Evolutionary conservation across 2,888 invertebrate species (phyloP).

Genomic region (Euzophera pinguis): DNA sequence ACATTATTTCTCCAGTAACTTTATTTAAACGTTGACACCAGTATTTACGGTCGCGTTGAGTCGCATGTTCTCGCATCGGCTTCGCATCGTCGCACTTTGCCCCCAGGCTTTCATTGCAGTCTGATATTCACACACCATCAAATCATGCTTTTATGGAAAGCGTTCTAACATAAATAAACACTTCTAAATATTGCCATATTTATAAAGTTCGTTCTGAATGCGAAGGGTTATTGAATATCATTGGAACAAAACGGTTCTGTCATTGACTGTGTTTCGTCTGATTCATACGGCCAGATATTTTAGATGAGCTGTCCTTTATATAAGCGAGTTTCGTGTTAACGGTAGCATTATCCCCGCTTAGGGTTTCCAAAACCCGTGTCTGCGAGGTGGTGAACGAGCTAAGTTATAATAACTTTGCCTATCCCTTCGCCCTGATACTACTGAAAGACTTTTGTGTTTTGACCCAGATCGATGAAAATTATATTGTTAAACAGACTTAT

Average conservation of each 20-base stretch:
- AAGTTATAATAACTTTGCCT: slow-evolving; percentile 72
- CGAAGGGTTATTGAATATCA: slow-evolving; percentile 39
- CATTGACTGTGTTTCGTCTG: slow-evolving; percentile 41
- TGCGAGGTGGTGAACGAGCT: slow-evolving; percentile 64
- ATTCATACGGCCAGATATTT: slow-evolving; percentile 53
- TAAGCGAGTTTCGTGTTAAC: slow-evolving; percentile 52
- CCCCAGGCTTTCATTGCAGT: slow-evolving; percentile 3
- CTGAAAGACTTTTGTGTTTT: slow-evolving; percentile 53
- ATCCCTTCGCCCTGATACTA: slow-evolving; percentile 41
- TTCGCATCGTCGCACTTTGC: not conserved
- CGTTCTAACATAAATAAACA: slow-evolving; percentile 6
- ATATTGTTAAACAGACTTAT: slow-evolving; percentile 25
- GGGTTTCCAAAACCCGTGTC: slow-evolving; percentile 52
- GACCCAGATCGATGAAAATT: slow-evolving; percentile 44
- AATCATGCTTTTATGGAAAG: slow-evolving; percentile 9
- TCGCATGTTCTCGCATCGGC: not conserved
- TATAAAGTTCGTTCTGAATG: slow-evolving; percentile 26
- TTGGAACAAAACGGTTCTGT: slow-evolving; percentile 36
- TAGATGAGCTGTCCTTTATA: slow-evolving; percentile 50
- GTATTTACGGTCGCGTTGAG: not conserved
- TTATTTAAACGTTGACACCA: too few species aligned
- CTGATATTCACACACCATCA: slow-evolving; percentile 10
- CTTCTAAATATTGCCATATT: not conserved
- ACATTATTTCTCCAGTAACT: too few species aligned
- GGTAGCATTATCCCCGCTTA: slow-evolving; percentile 58